A percentile compares a stretch with the other conserved stretches of the same genome.
phyloP scores from a whole-genome alignment of 2,113 vertebrate genomes.

The Redunca redunca region DNA sequence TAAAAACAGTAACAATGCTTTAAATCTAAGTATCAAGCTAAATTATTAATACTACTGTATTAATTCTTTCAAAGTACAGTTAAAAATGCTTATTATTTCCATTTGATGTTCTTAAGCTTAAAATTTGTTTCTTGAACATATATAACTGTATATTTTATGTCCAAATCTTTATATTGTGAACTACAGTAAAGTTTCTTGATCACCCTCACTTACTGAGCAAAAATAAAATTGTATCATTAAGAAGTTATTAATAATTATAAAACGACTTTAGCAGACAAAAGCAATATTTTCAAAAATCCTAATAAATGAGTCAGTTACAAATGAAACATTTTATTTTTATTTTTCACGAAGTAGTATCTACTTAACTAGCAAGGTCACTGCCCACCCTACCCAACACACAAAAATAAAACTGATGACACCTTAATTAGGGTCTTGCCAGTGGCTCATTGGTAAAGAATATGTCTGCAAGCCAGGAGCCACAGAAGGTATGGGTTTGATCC shows the following conservation, averaged over 20 bases:
- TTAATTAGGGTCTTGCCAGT: background rate
- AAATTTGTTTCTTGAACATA: background rate
- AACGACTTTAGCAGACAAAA: background rate
- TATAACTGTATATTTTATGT: background rate
- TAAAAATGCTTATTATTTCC: background rate
- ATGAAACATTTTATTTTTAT: background rate
- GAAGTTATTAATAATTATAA: background rate
- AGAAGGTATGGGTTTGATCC: background rate
- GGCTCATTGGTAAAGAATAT: background rate
- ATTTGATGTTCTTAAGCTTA: background rate
- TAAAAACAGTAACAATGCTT: constrained; percentile 33
- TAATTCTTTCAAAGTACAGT: background rate
- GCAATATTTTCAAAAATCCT: background rate
- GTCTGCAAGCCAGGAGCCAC: background rate
- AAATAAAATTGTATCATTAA: background rate
- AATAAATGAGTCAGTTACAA: background rate
- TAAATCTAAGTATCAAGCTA: constrained; percentile 31
- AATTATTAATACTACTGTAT: background rate
- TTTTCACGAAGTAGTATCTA: background rate
- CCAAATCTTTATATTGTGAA: background rate
- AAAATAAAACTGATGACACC: background rate
- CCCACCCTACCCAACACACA: background rate
- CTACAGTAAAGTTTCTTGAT: background rate
- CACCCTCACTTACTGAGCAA: background rate
- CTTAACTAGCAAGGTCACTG: background rate